Percentiles rank a stretch among this genome's conserved stretches.
Conservation (phyloP, 92 coral and sea anemone species). For the Zoanthus gigantus region DNA sequence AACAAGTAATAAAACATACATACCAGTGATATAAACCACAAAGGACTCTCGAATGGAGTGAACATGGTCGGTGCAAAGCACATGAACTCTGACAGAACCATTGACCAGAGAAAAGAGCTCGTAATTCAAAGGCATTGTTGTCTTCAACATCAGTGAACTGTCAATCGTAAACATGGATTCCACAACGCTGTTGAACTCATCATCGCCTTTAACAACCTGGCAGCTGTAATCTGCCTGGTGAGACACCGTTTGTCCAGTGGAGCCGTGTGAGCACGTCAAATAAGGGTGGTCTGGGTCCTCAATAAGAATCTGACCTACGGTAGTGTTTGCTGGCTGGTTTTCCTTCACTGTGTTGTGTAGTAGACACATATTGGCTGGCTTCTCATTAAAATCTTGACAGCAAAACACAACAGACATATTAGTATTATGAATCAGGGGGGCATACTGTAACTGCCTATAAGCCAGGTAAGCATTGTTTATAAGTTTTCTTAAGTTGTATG, state of each 20-base stretch:
- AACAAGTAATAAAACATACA: background rate
- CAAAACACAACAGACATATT: background rate
- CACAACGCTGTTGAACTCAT: background rate
- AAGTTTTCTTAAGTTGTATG: no score
- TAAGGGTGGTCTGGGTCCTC: constrained; percentile 44
- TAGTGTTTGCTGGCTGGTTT: constrained; percentile 29
- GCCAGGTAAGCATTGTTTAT: no score
- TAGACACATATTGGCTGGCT: constrained; percentile 37
- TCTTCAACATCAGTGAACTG: constrained; percentile 2
- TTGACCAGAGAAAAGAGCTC: constrained; percentile 28
- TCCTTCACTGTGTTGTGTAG: constrained; percentile 21
- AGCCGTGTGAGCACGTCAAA: background rate
- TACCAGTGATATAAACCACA: constrained; percentile 36
- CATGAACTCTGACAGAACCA: constrained; percentile 22
- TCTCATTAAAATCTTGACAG: constrained; percentile 32
- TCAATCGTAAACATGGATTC: constrained; percentile 20
- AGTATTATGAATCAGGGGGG: no score
- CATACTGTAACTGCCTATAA: background rate
- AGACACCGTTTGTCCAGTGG: constrained; percentile 25
- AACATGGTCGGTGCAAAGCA: background rate
- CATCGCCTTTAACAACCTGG: background rate
- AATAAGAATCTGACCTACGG: constrained; percentile 27
- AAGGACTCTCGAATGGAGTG: constrained; percentile 26
- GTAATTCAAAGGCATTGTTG: constrained; percentile 11
- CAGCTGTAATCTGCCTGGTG: constrained; percentile 16